A percentile compares a stretch with the other conserved stretches of the same genome.
phyloP scores from a whole-genome alignment of 35 echinoderm and acorn worm species.

The Apostichopus californicus region DNA sequence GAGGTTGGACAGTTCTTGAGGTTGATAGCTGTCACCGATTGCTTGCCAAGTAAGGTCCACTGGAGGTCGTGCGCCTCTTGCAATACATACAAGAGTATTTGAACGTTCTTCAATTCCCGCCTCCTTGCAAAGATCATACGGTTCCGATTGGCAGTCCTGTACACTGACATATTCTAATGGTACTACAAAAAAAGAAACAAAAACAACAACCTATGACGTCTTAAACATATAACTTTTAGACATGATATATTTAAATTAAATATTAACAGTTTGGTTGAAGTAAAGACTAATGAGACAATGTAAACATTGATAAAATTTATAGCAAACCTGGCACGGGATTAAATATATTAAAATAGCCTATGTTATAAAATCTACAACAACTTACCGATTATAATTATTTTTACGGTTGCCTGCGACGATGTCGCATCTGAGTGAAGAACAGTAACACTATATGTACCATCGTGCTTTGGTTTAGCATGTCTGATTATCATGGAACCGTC shows the following conservation, averaged over 20 bases:
- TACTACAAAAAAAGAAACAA: not conserved
- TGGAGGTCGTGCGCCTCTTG: not conserved
- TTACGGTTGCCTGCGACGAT: not conserved
- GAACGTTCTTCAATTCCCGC: not conserved
- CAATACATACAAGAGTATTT: not conserved
- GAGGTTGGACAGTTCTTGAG: not conserved
- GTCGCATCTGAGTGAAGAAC: not conserved
- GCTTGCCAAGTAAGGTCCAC: not conserved
- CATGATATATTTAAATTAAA: too few relatives aligned
- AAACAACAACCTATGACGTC: too few relatives aligned
- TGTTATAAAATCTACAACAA: too few relatives aligned
- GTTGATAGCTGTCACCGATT: not conserved
- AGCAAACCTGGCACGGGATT: too few relatives aligned
- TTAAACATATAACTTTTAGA: too few relatives aligned
- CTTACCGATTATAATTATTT: not conserved
- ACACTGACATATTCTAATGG: not conserved
- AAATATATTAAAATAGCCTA: too few relatives aligned
- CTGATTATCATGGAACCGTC: slow-evolving; percentile 1
- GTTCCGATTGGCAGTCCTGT: not conserved
- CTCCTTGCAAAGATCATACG: not conserved
- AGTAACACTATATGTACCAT: not conserved
- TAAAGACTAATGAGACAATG: too few relatives aligned
- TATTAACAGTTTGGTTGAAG: too few relatives aligned
- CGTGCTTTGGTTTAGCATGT: not conserved
- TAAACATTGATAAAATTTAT: too few relatives aligned